These are phyloP conservation scores for Gymnoscopelus braueri DNA, from an alignment of 2,797 vertebrate species.

Conservation along the genomic window DNA sequence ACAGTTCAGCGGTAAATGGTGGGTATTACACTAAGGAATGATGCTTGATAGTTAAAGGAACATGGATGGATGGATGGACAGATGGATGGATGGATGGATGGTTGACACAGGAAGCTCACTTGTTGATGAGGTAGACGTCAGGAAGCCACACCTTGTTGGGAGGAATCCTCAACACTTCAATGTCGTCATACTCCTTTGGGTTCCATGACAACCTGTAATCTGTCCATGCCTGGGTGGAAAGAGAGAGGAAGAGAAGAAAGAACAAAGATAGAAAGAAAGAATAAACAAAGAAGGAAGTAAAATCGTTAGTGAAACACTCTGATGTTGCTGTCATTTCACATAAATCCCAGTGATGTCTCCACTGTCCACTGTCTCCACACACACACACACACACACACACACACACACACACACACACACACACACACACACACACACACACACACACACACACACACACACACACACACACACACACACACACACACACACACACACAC, in stretches of 20 bases:
- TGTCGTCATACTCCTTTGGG: conserved; percentile 80
- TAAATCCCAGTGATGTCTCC: conserved; percentile 15
- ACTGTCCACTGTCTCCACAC: too few species aligned
- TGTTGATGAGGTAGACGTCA: conserved; percentile 91
- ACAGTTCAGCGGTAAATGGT: too few species aligned
- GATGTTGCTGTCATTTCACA: conserved; percentile 15
- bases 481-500: conserved; percentile 8
- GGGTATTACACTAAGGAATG: neutral
- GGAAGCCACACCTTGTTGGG: conserved; percentile 88
- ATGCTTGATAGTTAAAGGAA: too few species aligned
- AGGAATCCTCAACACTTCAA: conserved; percentile 81
- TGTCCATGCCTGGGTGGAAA: conserved; percentile 81
- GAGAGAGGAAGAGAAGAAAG: neutral
- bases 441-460: conserved; percentile 15
- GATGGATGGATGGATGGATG: neutral
- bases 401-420: conserved; percentile 10
- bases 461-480: conserved; percentile 9
- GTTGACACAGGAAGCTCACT: conserved; percentile 74
- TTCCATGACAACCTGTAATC: conserved; percentile 90
- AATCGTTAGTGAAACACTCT: conserved; percentile 13
- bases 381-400: conserved; percentile 1
- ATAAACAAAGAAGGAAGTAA: neutral
- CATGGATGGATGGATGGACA: neutral
- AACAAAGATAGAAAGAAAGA: neutral
- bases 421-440: conserved; percentile 15